Percentiles rank a stretch among this genome's conserved stretches.
Evolutionary conservation across 1,140 invertebrate species (phyloP).

Genomic region (Zaprionus taronus): DNA sequence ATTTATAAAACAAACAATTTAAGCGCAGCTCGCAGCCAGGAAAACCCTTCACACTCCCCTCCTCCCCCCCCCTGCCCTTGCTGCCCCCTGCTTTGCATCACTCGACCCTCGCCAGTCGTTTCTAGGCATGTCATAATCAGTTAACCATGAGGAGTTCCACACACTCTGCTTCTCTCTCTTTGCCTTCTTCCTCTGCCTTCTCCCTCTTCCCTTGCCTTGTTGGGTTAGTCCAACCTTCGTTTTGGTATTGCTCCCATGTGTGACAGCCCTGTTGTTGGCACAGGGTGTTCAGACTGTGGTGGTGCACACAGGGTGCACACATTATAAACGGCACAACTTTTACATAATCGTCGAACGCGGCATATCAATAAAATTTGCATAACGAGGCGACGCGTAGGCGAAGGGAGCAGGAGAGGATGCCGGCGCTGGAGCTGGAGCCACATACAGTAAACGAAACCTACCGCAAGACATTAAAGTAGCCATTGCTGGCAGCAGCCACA

Average conservation of each 20-base stretch:
- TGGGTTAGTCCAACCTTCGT: background rate
- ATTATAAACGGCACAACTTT: constrained; percentile 55
- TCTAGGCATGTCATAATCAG: constrained; percentile 52
- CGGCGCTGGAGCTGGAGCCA: background rate
- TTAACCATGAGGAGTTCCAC: constrained; percentile 40
- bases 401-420: background rate
- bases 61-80: background rate
- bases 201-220: too few relatives aligned
- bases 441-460: constrained; percentile 3
- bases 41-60: background rate
- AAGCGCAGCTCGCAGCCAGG: constrained; percentile 28
- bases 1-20: constrained; percentile 81
- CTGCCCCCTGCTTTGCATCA: too few relatives aligned
- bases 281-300: background rate
- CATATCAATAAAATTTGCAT: constrained; percentile 78
- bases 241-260: constrained; percentile 55
- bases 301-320: background rate
- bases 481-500: background rate
- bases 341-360: constrained; percentile 71
- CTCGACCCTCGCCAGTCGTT: background rate
- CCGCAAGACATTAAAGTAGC: constrained; percentile 43
- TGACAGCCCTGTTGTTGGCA: background rate
- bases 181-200: background rate
- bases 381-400: constrained; percentile 34
- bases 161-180: too few relatives aligned